These are phyloP conservation scores for Heterotilapia buettikoferi DNA, from an alignment of 2,113 vertebrate species.

Conservation along the genomic window DNA sequence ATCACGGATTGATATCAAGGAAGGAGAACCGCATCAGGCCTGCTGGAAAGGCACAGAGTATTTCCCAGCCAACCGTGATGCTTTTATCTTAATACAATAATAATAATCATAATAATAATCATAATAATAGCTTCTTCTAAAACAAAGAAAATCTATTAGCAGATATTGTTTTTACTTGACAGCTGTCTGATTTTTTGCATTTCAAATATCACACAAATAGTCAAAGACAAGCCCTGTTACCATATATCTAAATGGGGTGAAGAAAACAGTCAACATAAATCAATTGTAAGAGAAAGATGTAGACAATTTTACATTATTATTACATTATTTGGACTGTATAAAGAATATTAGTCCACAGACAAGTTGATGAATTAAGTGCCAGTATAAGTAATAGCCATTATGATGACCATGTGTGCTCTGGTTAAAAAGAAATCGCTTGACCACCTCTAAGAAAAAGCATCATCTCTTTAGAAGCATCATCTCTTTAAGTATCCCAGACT, in stretches of 20 bases:
- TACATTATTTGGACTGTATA: not conserved
- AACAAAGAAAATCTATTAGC: not conserved
- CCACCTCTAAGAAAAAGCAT: not conserved
- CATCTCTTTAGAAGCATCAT: not conserved
- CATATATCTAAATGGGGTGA: not conserved
- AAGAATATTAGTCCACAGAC: not conserved
- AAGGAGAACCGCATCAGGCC: not conserved
- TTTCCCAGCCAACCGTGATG: not conserved
- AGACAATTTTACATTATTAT: not conserved
- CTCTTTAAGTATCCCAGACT: not conserved
- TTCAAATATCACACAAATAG: not conserved
- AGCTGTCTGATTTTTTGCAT: not conserved
- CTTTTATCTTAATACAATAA: not conserved
- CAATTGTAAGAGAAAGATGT: not conserved
- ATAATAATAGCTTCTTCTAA: not conserved
- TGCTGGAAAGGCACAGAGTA: not conserved
- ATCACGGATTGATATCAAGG: slow-evolving; percentile 17
- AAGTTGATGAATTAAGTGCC: not conserved
- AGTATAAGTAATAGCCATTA: not conserved
- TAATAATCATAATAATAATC: not conserved
- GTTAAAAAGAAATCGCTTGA: slow-evolving; percentile 20
- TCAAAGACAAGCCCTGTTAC: not conserved
- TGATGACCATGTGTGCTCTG: not conserved
- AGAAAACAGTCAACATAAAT: not conserved
- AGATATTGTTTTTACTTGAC: not conserved